Percentiles rank a stretch among this genome's conserved stretches.
These are phyloP conservation scores for Trachymyrmex cornetzi DNA, from an alignment of 1,140 invertebrate species.

Conservation along the genomic window DNA sequence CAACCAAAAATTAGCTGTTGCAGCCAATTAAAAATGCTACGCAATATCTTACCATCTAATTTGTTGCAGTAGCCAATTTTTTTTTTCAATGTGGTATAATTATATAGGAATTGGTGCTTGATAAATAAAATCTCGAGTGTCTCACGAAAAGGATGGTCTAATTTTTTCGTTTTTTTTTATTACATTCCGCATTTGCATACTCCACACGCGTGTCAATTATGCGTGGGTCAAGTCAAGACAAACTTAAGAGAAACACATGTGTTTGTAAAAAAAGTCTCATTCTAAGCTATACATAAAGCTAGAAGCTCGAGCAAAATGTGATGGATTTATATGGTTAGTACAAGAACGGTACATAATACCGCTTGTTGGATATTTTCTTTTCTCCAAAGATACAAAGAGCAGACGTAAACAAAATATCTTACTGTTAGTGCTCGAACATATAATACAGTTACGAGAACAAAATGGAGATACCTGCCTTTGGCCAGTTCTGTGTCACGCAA, in stretches of 20 bases:
- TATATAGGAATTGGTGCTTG: not conserved
- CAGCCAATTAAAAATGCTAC: too few species aligned
- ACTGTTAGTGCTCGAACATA: constrained; percentile 79
- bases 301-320: constrained; percentile 49
- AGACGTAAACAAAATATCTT: constrained; percentile 61
- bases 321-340: constrained; percentile 62
- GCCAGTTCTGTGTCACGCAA: constrained; percentile 87
- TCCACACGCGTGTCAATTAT: not conserved
- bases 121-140: constrained; percentile 6
- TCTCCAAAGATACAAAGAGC: constrained; percentile 39
- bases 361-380: constrained; percentile 29
- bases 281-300: constrained; percentile 52
- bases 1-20: too few species aligned
- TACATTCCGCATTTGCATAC: not conserved
- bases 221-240: constrained; percentile 33
- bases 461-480: constrained; percentile 88
- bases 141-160: not conserved
- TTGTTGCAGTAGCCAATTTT: too few species aligned
- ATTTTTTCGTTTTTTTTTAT: not conserved
- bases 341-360: constrained; percentile 46
- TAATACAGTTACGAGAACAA: constrained; percentile 77
- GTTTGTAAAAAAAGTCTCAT: constrained; percentile 24
- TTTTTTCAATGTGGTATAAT: too few species aligned
- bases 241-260: constrained; percentile 53
- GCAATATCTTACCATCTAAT: too few species aligned